Conservation (phyloP, 2,888 invertebrate genomes). For the Chymomyza procnemis region DNA sequence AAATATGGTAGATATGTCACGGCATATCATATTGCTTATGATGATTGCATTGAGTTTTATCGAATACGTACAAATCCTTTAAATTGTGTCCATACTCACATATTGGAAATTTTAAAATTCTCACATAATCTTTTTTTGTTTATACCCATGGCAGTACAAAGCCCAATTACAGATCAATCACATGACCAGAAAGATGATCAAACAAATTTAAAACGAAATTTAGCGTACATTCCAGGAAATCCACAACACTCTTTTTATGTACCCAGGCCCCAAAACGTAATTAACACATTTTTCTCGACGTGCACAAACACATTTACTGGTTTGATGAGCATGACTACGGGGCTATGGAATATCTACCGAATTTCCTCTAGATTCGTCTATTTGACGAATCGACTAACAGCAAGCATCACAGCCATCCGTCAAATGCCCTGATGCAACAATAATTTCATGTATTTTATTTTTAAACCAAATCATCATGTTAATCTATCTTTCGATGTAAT, state of each 20-base stretch:
- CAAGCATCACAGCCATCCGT: constrained; percentile 52
- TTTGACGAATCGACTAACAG: constrained; percentile 30
- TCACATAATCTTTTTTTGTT: background rate
- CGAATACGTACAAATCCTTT: too few relatives aligned
- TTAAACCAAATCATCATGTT: constrained; percentile 58
- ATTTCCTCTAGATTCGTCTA: background rate
- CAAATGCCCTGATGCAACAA: constrained; percentile 60
- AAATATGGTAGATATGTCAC: background rate
- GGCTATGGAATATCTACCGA: background rate
- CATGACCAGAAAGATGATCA: background rate
- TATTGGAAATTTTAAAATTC: background rate
- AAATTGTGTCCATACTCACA: too few relatives aligned
- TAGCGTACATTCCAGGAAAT: constrained; percentile 70
- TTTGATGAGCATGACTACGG: too few relatives aligned
- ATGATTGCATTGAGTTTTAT: background rate
- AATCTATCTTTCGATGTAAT: constrained; percentile 1
- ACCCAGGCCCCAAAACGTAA: constrained; percentile 20
- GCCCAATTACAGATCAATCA: background rate
- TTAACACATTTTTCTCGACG: constrained; percentile 30
- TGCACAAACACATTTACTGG: background rate
- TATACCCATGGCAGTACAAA: background rate
- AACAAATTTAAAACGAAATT: constrained; percentile 39
- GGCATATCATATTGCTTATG: too few relatives aligned
- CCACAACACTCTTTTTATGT: constrained; percentile 48
- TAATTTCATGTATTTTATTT: constrained; percentile 72